Conservation (phyloP, 2,797 vertebrate genomes). For the Psittacula echo region DNA sequence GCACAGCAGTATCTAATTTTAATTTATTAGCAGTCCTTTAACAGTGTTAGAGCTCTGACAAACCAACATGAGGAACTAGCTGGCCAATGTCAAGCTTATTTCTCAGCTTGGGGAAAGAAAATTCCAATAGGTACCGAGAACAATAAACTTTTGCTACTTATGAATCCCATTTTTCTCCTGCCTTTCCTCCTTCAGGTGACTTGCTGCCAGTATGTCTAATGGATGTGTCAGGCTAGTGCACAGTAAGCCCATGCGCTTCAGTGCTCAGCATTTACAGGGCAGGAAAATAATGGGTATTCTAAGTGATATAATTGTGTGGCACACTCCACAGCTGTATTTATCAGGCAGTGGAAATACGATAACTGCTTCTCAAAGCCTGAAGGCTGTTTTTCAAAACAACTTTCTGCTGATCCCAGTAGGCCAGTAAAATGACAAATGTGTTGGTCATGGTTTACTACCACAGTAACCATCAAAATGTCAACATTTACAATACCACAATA, state of each 20-base stretch:
- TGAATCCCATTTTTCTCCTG: background rate
- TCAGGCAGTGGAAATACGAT: background rate
- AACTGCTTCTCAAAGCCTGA: background rate
- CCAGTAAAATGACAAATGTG: background rate
- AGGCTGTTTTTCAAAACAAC: background rate
- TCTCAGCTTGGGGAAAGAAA: background rate
- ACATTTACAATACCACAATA: background rate
- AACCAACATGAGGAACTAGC: background rate
- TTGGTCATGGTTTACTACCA: background rate
- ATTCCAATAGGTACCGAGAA: background rate
- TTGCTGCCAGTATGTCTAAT: background rate
- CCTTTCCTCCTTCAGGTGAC: background rate
- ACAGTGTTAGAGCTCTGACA: background rate
- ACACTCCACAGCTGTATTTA: background rate
- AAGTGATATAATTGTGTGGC: background rate
- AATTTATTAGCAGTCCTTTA: background rate
- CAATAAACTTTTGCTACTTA: background rate
- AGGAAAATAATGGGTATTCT: background rate
- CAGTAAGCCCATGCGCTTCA: background rate
- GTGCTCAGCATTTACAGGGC: background rate
- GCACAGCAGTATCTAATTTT: background rate
- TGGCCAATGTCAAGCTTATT: background rate
- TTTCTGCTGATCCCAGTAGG: background rate
- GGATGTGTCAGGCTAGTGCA: background rate
- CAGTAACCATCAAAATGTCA: background rate